Conservation (phyloP, 2,797 vertebrate species). For the Manis pentadactyla region DNA sequence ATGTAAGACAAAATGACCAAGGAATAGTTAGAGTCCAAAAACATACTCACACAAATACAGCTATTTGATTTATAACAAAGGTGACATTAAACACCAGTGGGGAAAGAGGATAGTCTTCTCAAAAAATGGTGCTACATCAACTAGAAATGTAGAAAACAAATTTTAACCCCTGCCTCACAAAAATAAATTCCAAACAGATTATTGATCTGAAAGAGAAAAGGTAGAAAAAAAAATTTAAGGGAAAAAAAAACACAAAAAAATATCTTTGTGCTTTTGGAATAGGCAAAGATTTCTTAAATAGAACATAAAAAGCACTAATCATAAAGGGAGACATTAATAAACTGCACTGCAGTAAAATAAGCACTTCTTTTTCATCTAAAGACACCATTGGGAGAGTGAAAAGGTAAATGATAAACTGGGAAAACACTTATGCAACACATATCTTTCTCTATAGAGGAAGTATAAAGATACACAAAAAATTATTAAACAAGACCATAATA, state of each 20-base stretch:
- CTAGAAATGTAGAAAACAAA: not conserved
- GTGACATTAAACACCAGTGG: not conserved
- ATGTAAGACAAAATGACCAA: not conserved
- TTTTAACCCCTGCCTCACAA: not conserved
- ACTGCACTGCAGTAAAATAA: not conserved
- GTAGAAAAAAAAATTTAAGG: not conserved
- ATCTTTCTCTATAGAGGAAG: not conserved
- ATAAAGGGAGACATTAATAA: not conserved
- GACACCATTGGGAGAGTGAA: not conserved
- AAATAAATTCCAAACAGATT: not conserved
- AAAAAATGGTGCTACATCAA: not conserved
- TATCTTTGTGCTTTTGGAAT: not conserved
- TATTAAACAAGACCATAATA: not conserved
- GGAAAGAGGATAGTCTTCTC: not conserved
- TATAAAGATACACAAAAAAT: not conserved
- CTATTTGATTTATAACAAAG: not conserved
- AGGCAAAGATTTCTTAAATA: not conserved
- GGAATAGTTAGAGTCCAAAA: not conserved
- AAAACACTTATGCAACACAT: not conserved
- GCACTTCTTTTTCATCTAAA: not conserved
- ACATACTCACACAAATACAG: not conserved
- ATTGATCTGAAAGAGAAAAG: not conserved
- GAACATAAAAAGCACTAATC: not conserved
- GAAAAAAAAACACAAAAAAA: not conserved
- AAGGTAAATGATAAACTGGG: not conserved